Base-by-base conservation (phyloP, 2,888 invertebrate genomes). In the Xestia rhomboidea region DNA sequence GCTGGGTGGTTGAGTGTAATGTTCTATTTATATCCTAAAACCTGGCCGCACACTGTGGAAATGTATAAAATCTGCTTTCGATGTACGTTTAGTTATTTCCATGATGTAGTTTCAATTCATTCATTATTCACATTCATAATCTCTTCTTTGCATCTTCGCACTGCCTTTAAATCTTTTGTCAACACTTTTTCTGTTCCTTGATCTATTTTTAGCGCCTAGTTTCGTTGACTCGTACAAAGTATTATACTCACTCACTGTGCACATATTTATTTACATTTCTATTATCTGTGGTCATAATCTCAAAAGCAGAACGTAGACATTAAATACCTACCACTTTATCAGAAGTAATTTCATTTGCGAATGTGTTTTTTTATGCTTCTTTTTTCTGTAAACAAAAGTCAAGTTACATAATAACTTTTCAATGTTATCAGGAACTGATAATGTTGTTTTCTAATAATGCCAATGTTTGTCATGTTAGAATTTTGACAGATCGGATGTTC, bases 21-120 rank as follows among this genome's bases (percentile, higher is more conserved):
- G 91, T 92, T 93, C 95, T 96, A 96, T 93, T 94, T 95, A 95
- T 96, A 96, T 92, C 93, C 86, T 84, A 82, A 89, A 93, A 91
- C 92, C 93, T 93, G 92, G 92, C 93, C 89, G 89, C 89, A 87
- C 82, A 79, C 83, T 89, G 86, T 90, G 88, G 88, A 90, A 89
- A 83, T 85, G 86, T 80, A 77, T 87, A 83, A 87, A 84, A 84
- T 86, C 85, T 82, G 89, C 88, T 89, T 89, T 88, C 51, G 76
- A 87, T 88, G 77, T 86, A 77, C 76, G 80, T 84, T 83, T 84
- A 77, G 79, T 76, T 85, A 75, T 77, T 80, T 83, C 73, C 70
- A 60, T 83, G 72, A 66, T 79, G 75, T 86, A 83, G 74, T 79
- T 68, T 73, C 69, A 79, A 76, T 68, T 78, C 46, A 78, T 70